Evolutionary conservation across 1,140 invertebrate species (phyloP).

Genomic region (Leptinotarsa undecemlineata): DNA sequence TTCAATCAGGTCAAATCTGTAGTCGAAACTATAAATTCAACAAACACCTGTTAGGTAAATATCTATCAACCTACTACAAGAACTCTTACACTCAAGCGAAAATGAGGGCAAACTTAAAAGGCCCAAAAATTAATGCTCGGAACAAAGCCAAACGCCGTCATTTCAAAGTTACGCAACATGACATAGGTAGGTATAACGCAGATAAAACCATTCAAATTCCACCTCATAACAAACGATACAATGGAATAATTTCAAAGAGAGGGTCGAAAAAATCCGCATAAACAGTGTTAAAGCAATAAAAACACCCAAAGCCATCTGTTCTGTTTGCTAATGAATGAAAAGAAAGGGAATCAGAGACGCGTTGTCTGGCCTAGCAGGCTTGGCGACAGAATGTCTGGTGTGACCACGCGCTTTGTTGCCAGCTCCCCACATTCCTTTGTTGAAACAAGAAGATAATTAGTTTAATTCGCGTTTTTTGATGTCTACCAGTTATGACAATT

Average conservation of each 20-base stretch:
- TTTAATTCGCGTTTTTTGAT: not conserved
- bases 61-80: no score
- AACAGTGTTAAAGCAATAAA: constrained; percentile 34
- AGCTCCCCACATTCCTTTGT: constrained; percentile 59
- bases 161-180: not conserved
- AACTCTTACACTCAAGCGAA: no score
- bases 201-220: constrained; percentile 4
- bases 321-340: constrained; percentile 46
- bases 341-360: constrained; percentile 62
- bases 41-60: no score
- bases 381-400: constrained; percentile 89
- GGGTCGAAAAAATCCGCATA: constrained; percentile 20
- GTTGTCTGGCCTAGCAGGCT: constrained; percentile 69
- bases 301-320: constrained; percentile 39
- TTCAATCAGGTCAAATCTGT: no score
- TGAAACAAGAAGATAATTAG: not conserved
- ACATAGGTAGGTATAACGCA: not conserved
- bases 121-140: no score
- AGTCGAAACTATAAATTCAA: no score
- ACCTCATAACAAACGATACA: constrained; percentile 1
- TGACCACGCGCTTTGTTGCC: constrained; percentile 72
- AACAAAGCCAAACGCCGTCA: not conserved
- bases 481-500: no score
- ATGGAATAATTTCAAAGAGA: not conserved
- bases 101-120: no score